Conservation (phyloP, 2,888 invertebrate species). For the Ryuthela nishihirai region DNA sequence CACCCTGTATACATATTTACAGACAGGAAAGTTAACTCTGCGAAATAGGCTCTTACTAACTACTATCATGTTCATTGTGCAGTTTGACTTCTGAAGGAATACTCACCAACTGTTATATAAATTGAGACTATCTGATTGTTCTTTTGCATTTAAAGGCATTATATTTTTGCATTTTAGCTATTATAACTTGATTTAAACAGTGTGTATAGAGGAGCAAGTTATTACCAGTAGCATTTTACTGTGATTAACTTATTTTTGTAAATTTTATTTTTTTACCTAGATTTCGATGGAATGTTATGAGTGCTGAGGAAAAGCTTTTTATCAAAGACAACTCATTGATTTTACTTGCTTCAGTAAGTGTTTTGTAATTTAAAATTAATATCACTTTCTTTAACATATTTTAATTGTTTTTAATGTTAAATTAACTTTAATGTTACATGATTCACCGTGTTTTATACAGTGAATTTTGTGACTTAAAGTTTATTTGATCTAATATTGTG, state of each 20-base stretch:
- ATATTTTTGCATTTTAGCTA: too few species aligned
- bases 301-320: constrained; percentile 78
- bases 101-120: too few species aligned
- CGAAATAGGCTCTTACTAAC: too few species aligned
- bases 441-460: not conserved
- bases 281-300: constrained; percentile 81
- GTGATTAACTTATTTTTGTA: not conserved
- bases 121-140: too few species aligned
- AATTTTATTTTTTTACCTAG: constrained; percentile 42
- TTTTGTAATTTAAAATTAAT: constrained; percentile 13
- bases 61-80: too few species aligned
- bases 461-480: not conserved
- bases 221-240: too few species aligned
- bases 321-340: constrained; percentile 63
- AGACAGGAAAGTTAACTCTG: too few species aligned
- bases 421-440: not conserved
- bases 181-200: too few species aligned
- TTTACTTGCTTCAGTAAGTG: constrained; percentile 45
- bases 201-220: too few species aligned
- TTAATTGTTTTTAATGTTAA: constrained; percentile 28
- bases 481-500: not conserved
- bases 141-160: too few species aligned
- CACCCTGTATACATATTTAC: too few species aligned
- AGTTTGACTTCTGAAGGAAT: too few species aligned
- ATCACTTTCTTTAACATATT: not conserved